These are phyloP conservation scores for Catamblyrhynchus diadema DNA, from an alignment of 2,797 vertebrate species.

Conservation along the genomic window DNA sequence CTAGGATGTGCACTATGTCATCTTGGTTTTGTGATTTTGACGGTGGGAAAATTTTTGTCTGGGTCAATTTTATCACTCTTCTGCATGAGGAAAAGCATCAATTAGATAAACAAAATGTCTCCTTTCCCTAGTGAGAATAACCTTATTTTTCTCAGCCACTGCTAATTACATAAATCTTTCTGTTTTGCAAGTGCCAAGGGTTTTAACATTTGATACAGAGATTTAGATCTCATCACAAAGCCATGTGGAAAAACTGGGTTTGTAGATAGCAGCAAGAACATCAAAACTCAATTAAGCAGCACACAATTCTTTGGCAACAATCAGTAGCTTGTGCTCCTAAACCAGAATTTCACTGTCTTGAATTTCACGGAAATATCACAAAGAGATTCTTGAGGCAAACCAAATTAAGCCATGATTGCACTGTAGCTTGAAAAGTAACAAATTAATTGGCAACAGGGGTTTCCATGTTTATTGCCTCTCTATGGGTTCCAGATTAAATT, in stretches of 20 bases:
- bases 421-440: not conserved
- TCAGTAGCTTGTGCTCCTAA: not conserved
- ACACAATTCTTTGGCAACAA: constrained; percentile 2
- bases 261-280: constrained; percentile 5
- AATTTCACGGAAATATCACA: constrained; percentile 27
- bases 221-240: constrained; percentile 23
- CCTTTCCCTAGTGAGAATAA: constrained; percentile 47
- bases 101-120: constrained; percentile 37
- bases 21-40: constrained; percentile 48
- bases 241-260: not conserved
- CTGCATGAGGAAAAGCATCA: constrained; percentile 39
- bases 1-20: constrained; percentile 51
- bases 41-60: constrained; percentile 50
- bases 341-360: not conserved
- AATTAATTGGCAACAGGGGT: not conserved
- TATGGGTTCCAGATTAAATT: not conserved
- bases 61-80: constrained; percentile 35
- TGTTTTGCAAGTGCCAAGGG: not conserved
- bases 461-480: not conserved
- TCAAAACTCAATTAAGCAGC: constrained; percentile 21
- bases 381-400: not conserved
- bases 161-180: constrained; percentile 41
- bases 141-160: constrained; percentile 27
- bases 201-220: constrained; percentile 41
- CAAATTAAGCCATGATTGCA: not conserved